phyloP scores from a whole-genome alignment of 2,797 vertebrate species.

The Pseudochaenichthys georgianus region DNA sequence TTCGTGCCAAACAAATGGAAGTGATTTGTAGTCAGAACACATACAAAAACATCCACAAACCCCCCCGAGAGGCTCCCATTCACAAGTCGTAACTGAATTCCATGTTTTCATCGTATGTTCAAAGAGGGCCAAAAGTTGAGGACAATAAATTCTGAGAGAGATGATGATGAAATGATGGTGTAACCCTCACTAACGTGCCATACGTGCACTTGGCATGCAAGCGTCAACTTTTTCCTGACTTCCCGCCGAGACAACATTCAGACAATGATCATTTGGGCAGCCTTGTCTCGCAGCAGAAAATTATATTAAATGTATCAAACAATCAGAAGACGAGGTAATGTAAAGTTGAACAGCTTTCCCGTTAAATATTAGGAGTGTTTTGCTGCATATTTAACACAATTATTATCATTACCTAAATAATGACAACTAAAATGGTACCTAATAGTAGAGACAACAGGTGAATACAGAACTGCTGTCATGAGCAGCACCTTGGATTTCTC shows the following conservation, averaged over 20 bases:
- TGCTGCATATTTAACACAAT: constrained; percentile 14
- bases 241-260: constrained; percentile 66
- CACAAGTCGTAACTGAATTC: constrained; percentile 76
- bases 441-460: constrained; percentile 23
- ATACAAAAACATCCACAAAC: constrained; percentile 57
- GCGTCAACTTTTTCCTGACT: constrained; percentile 78
- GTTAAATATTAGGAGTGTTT: not conserved
- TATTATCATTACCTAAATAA: constrained; percentile 23
- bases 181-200: constrained; percentile 87
- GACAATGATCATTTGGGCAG: constrained; percentile 47
- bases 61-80: constrained; percentile 70
- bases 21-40: constrained; percentile 57
- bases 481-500: constrained; percentile 78
- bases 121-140: constrained; percentile 85
- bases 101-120: constrained; percentile 83
- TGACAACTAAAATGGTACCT: constrained; percentile 51
- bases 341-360: not conserved
- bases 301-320: constrained; percentile 18
- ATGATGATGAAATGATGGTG: constrained; percentile 90
- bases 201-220: constrained; percentile 87
- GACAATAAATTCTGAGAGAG: constrained; percentile 88
- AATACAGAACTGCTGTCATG: constrained; percentile 51
- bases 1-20: constrained; percentile 42
- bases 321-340: constrained; percentile 9
- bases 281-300: not conserved